Evolutionary conservation across 53 echinoderm and acorn worm genomes (phyloP).

Genomic region (Paelopatides confundens): DNA sequence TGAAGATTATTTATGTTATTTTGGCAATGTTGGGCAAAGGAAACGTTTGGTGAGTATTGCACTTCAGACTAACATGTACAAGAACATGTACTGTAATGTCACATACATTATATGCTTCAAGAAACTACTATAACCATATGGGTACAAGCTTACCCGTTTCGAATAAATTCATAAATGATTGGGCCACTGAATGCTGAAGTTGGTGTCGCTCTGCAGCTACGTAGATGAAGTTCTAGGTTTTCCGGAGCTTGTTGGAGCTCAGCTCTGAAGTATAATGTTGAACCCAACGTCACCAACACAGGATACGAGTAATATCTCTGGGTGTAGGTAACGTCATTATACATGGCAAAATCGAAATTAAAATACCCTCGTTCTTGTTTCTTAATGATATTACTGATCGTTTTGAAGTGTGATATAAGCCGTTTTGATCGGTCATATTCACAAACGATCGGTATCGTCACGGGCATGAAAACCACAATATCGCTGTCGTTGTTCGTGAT

Average conservation of each 20-base stretch:
- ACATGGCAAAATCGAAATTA: background rate
- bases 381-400: background rate
- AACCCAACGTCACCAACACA: background rate
- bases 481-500: background rate
- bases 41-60: too few species aligned
- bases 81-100: too few species aligned
- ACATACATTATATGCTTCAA: too few species aligned
- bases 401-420: slow-evolving; percentile 1
- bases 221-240: slow-evolving; percentile 23
- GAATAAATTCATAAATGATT: slow-evolving; percentile 4
- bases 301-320: background rate
- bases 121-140: too few species aligned
- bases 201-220: slow-evolving; percentile 30
- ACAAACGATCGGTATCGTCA: slow-evolving; percentile 13
- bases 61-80: too few species aligned
- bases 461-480: background rate
- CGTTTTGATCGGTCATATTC: background rate
- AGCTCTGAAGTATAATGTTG: slow-evolving; percentile 18
- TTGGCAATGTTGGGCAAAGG: too few species aligned
- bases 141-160: background rate
- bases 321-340: background rate
- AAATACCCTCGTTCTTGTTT: background rate
- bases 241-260: background rate
- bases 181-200: background rate
- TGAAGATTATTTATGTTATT: too few species aligned